Evolutionary conservation across 1,140 invertebrate genomes (phyloP), one percentile per base, ranked within the genome.

Genomic region (Caenorhabditis remanei): DNA sequence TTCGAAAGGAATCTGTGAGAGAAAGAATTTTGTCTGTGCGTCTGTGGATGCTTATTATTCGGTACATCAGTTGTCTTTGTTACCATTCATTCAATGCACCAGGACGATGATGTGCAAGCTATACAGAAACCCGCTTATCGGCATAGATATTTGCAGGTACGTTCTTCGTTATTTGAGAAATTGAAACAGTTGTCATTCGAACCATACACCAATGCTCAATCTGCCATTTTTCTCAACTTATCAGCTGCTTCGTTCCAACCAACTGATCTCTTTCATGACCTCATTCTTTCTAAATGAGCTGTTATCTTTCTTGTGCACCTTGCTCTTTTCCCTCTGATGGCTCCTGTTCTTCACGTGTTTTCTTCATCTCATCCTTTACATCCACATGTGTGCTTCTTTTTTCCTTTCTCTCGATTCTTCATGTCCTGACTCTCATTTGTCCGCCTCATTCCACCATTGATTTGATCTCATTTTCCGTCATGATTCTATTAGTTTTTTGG

Each of bases 1-100:
- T 79, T 79, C 71, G 43, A 79, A 79, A 50, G 71, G 71, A 79
- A 50, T 79, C 71, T 79, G 71, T 79, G 32, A 24, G 71, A 50
- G 71, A 79, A 32, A 24, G 46, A 50, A 50, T 79, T 50, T 14
- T 24, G 65, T 46, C 41, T 63, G 65, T 32, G n/a, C 21, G 14
- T 79, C 71, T 79, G 71, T 79, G 43, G 71, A 79, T 79, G 71
- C 71, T 79, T 79, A 79, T 79, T 79, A 50, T 79, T 79, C 21
- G 43, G 43, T 24, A 41, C 32, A 50, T 48, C 40, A 48, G 67
- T 71, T n/a, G 43, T 79, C 71, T 50, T 79, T 24, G 13, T 24
- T 41, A 13, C 11, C 71, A 48, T 19, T n/a, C 21, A 79, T 71
- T 71, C 41, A 21, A 48, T 43, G 71, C 71, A 79, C 71, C 50